phyloP scores from a whole-genome alignment of 2,888 invertebrate species.

The Ellobium chinense region DNA sequence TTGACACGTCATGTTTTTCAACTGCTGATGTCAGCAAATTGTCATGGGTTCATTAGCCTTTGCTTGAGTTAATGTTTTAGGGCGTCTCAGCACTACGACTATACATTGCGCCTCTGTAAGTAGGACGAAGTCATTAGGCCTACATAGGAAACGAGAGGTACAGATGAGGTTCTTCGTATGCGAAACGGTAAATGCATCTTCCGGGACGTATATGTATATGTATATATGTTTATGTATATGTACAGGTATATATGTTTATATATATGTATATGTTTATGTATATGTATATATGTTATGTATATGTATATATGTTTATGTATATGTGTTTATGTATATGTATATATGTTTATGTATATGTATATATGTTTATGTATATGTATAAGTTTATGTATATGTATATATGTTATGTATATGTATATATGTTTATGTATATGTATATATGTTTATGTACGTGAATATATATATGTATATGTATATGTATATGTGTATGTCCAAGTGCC shows the following conservation, averaged over 20 bases:
- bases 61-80: too few relatives aligned
- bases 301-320: neutral
- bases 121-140: too few relatives aligned
- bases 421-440: neutral
- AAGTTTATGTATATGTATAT: neutral
- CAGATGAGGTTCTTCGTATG: too few relatives aligned
- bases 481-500: neutral
- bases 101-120: too few relatives aligned
- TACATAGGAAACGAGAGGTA: too few relatives aligned
- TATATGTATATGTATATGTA: neutral
- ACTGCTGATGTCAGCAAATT: too few relatives aligned
- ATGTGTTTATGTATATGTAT: neutral
- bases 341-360: conserved; percentile 10
- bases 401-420: neutral
- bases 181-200: too few relatives aligned
- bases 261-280: neutral
- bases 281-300: too few relatives aligned
- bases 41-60: too few relatives aligned
- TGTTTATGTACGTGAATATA: neutral
- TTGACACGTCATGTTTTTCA: too few relatives aligned
- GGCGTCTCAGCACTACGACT: too few relatives aligned
- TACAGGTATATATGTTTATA: neutral
- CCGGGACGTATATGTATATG: neutral
- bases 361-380: conserved; percentile 5
- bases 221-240: conserved; percentile 5